A percentile compares a stretch with the other conserved stretches of the same genome.
phyloP scores from a whole-genome alignment of 2,113 vertebrate species.

The Sander vitreus region DNA sequence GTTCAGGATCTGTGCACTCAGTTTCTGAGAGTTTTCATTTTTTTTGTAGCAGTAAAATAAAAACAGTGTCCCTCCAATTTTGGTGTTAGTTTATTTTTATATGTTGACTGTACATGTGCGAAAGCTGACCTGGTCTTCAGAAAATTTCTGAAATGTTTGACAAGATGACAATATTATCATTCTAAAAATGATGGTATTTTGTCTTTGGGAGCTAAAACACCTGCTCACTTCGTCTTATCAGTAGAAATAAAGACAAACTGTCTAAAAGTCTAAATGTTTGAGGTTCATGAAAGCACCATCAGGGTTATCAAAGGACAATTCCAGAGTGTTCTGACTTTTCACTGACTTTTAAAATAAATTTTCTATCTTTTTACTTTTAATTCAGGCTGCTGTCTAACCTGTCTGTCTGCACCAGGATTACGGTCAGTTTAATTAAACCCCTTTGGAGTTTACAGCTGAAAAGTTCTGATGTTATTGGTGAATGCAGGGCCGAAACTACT shows the following conservation, averaged over 20 bases:
- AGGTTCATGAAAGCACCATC: constrained; percentile 32
- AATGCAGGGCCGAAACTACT: background rate
- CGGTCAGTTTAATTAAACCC: background rate
- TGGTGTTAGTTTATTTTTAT: constrained; percentile 13
- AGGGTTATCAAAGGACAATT: constrained; percentile 20
- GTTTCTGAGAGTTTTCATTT: background rate
- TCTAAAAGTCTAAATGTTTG: background rate
- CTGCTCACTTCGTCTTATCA: background rate
- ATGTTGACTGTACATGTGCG: constrained; percentile 7
- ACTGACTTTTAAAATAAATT: background rate
- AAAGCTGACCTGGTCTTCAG: background rate
- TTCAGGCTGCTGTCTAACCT: background rate
- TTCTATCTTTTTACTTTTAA: background rate
- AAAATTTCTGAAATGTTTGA: background rate
- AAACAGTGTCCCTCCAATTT: constrained; percentile 8
- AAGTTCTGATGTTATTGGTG: background rate
- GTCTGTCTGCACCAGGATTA: background rate
- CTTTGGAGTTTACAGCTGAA: background rate
- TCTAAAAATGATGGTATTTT: constrained; percentile 2
- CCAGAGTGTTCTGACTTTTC: background rate
- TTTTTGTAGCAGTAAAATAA: background rate
- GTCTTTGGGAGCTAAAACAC: constrained; percentile 46
- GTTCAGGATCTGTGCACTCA: background rate
- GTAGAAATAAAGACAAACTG: background rate
- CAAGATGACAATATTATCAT: background rate